Evolutionary conservation across 1,140 invertebrate species (phyloP), one percentile per base, ranked within the genome.

Genomic region (Asobara japonica): DNA sequence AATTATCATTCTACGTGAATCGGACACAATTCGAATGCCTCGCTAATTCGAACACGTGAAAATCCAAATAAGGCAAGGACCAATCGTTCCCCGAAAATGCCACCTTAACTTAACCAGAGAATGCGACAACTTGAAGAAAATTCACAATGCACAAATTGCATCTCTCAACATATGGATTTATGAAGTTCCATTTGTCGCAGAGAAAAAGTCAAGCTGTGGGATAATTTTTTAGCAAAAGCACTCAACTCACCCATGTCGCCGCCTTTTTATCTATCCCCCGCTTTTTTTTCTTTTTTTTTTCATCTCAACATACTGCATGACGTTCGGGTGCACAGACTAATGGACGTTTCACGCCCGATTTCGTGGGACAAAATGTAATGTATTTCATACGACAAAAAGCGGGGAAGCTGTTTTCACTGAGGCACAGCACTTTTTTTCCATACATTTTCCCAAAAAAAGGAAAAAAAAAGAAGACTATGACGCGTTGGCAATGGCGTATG

Each of bases 261-360:
- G 36, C 20, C 30, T 67, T 67, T 48, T 67, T 29, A 27, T 64
- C 36, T 22, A 27, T 70, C 33, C n/a, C n/a, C n/a, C n/a, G n/a
- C n/a, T n/a, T 61, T 22, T 38, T 60, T 45, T 51, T 61, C 29
- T 61, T 38, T 61, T 16, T 38, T 56, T 20, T 65, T 18, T 56
- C 25, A 16, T 51, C 27, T 13, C 18, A 30, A 38, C 36, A 71
- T 45, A 65, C 41, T 51, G 62, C 48, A 65, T 51, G 65, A 71
- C 61, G 62, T 45, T 48, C 65, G 64, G n/a, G 18, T 36, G 33
- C 62, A 38, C 62, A 31, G 62, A 71, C 69, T 71, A 71, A 71
- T 71, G 69, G 69, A 71, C 69, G 45, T 71, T 65, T 71, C 45
- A 65, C 69, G 29, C 69, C 62, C 69, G 61, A 71, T 71, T 71